Evolutionary conservation across 2,113 vertebrate genomes (phyloP), one percentile per base, ranked within the genome.

Genomic region (Redunca redunca): DNA sequence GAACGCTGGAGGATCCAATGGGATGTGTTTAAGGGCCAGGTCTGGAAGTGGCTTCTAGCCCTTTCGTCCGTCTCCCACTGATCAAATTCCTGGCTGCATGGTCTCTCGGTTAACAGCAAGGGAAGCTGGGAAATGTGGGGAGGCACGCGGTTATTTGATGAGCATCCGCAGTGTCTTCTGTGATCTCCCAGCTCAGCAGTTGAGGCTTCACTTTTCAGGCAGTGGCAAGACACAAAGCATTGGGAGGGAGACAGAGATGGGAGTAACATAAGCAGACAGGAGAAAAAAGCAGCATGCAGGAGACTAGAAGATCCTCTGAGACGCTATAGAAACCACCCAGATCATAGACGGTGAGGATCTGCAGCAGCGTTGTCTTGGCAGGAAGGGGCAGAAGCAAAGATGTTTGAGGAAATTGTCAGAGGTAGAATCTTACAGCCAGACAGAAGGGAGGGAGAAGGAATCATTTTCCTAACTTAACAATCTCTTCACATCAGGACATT

Each of bases 271-370:
- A 58, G 43, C 5, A 4, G 8, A 52, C 0, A 1, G 15, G 23
- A 78, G 7, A 43, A 12, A 83, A 80, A 58, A 94, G 48, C 17
- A 33, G 71, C 26, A 8, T 30, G 13, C 1, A 0, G 71, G 71
- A 74, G 28, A 36, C 4, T 2, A 43, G 33, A 23, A 3, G 13
- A 33, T 17, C 10, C 0, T 1, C 33, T 43, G 5, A 17, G 53
- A 52, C 2, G 30, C 53, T 12, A 0, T 21, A 26, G 80, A 77
- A 57, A 46, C n/a, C 46, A 57, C 28, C n/a, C 48, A 21, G 25
- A 53, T 3, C 0, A 0, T 4, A 10, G n/a, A 33, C 14, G 14
- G 33, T 28, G 1, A 78, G 48, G 25, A 11, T 13, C 13, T 19
- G 14, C 2, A n/a, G 2, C 36, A 7, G 10, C 21, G 17, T 13